Conservation (phyloP, 2,888 invertebrate genomes). For the Mellilla xanthometata region DNA sequence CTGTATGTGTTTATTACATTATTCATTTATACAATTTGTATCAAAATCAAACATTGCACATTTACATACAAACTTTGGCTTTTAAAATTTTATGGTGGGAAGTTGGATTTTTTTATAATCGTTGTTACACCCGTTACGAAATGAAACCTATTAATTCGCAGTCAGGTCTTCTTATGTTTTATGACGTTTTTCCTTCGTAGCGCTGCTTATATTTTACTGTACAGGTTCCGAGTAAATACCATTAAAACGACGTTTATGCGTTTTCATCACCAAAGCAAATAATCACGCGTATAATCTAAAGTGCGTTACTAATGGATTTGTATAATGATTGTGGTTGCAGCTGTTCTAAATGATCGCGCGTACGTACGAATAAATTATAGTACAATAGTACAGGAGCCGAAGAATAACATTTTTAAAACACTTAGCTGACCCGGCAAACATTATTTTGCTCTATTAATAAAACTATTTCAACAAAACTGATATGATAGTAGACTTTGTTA, state of each 20-base stretch:
- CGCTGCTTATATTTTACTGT: slow-evolving; percentile 25
- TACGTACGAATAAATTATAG: slow-evolving; percentile 16
- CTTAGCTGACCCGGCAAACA: too few relatives aligned
- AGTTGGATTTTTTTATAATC: too few relatives aligned
- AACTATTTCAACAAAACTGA: too few relatives aligned
- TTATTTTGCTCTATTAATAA: too few relatives aligned
- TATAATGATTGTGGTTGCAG: slow-evolving; percentile 64
- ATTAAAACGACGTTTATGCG: slow-evolving; percentile 42
- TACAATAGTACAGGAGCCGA: neutral
- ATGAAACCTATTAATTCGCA: neutral
- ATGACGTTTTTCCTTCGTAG: slow-evolving; percentile 16
- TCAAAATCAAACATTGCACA: too few relatives aligned
- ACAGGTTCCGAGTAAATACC: slow-evolving; percentile 34
- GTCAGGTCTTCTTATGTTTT: slow-evolving; percentile 1
- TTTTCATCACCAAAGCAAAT: slow-evolving; percentile 55
- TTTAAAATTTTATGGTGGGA: too few relatives aligned
- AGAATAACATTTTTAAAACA: too few relatives aligned
- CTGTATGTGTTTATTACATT: too few relatives aligned
- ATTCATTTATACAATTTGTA: too few relatives aligned
- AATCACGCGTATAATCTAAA: slow-evolving; percentile 51
- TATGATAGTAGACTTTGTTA: too few relatives aligned
- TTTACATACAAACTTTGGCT: too few relatives aligned
- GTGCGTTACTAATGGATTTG: slow-evolving; percentile 56
- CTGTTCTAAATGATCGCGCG: slow-evolving; percentile 63
- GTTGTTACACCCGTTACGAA: slow-evolving; percentile 7